These are phyloP conservation scores for Thermophis baileyi DNA, from an alignment of 2,113 vertebrate species.

Conservation along the genomic window DNA sequence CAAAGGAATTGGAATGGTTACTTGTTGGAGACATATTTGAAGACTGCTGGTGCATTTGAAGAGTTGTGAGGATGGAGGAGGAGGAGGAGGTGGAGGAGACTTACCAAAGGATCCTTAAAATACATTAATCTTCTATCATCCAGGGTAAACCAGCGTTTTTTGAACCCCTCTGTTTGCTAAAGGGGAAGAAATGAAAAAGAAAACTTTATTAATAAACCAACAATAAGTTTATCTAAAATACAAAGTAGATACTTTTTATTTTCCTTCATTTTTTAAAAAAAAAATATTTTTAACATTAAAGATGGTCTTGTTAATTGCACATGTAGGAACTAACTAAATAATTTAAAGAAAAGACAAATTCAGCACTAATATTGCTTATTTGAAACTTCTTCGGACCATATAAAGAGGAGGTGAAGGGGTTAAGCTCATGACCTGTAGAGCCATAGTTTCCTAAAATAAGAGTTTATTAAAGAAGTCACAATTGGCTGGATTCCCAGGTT, in stretches of 20 bases:
- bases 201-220: not conserved
- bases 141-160: conserved; percentile 96
- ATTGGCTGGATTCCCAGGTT: not conserved
- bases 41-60: not conserved
- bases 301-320: not conserved
- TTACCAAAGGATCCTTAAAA: conserved; percentile 96
- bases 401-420: not conserved
- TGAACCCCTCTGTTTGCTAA: conserved; percentile 95
- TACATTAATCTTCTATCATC: conserved; percentile 95
- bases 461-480: not conserved
- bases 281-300: not conserved
- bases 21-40: not conserved
- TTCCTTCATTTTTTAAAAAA: not conserved
- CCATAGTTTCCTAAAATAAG: not conserved
- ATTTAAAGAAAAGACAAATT: not conserved
- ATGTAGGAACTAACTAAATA: not conserved
- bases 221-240: not conserved
- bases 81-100: not conserved
- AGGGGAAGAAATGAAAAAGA: not conserved
- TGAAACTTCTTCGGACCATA: not conserved
- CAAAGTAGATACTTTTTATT: not conserved
- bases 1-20: not conserved
- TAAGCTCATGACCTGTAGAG: not conserved
- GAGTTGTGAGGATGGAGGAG: too few relatives aligned
- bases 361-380: not conserved